Evolutionary conservation across 2,888 invertebrate species (phyloP).

Genomic region (Rugalucina vietnamica): DNA sequence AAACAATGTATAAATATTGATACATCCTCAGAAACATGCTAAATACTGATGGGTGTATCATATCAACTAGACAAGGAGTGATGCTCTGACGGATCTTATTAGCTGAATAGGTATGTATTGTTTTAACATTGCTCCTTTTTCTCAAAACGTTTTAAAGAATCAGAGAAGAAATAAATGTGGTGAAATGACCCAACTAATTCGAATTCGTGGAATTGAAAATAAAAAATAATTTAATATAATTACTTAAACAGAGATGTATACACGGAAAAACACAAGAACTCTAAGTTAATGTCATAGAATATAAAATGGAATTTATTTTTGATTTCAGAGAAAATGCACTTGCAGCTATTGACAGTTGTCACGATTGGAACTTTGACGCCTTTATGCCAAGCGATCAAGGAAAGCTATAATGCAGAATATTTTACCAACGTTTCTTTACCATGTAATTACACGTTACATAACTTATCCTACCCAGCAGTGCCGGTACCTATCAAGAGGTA

Average conservation of each 20-base stretch:
- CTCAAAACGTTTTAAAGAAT: no score
- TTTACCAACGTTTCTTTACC: slow-evolving; percentile 50
- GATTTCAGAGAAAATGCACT: neutral
- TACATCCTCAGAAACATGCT: neutral
- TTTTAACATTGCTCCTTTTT: no score
- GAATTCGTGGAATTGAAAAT: no score
- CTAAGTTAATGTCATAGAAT: neutral
- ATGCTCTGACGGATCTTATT: no score
- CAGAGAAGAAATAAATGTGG: no score
- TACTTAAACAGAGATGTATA: no score
- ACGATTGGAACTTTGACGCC: neutral
- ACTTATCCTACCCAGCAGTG: slow-evolving; percentile 35
- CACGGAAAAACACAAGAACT: neutral
- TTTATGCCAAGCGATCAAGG: slow-evolving; percentile 10
- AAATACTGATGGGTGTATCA: neutral
- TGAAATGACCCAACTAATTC: no score
- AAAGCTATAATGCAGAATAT: slow-evolving; percentile 51
- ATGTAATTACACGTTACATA: slow-evolving; percentile 49
- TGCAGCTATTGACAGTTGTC: neutral
- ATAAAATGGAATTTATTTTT: neutral
- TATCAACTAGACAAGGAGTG: no score
- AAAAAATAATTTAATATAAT: no score
- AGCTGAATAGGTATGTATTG: no score
- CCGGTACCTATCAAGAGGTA: slow-evolving; percentile 47
- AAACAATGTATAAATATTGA: slow-evolving; percentile 9